These are phyloP conservation scores for Andrena flavipes DNA, from an alignment of 2,888 invertebrate species.

Conservation along the genomic window DNA sequence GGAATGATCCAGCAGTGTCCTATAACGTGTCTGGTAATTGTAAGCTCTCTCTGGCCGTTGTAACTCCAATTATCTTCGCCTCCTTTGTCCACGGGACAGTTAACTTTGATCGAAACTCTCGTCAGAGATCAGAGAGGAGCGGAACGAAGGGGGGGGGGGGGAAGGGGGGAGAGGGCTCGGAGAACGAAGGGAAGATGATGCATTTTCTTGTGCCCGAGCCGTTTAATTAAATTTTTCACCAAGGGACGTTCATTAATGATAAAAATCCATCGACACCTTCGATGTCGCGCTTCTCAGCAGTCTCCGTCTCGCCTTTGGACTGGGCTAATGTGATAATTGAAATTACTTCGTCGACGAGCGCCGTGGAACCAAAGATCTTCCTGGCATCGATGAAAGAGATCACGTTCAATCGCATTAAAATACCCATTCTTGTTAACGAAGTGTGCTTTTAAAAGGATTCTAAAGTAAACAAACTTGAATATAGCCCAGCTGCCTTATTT, in stretches of 20 bases:
- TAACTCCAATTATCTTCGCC: conserved; percentile 70
- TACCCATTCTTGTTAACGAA: conserved; percentile 29
- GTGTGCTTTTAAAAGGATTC: not conserved
- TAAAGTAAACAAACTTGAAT: no score
- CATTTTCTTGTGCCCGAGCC: conserved; percentile 56
- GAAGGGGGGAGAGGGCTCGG: no score
- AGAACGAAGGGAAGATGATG: conserved; percentile 50
- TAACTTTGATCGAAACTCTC: conserved; percentile 59
- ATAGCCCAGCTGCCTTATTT: no score
- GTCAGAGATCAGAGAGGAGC: not conserved
- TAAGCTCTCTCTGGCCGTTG: conserved; percentile 52
- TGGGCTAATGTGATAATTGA: conserved; percentile 72
- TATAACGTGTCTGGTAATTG: conserved; percentile 56
- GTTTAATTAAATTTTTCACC: conserved; percentile 75
- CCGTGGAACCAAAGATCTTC: conserved; percentile 23
- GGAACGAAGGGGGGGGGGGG: not conserved
- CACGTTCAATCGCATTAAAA: conserved; percentile 61
- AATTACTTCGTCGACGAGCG: conserved; percentile 65
- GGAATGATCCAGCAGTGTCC: conserved; percentile 28
- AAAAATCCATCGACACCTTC: conserved; percentile 46
- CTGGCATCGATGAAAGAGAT: conserved; percentile 2
- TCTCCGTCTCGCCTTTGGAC: conserved; percentile 29
- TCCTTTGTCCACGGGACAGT: conserved; percentile 61
- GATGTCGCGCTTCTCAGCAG: conserved; percentile 9
- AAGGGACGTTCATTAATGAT: conserved; percentile 62